phyloP scores from a whole-genome alignment of 2,888 invertebrate species.

The Meiosimyza decipiens region DNA sequence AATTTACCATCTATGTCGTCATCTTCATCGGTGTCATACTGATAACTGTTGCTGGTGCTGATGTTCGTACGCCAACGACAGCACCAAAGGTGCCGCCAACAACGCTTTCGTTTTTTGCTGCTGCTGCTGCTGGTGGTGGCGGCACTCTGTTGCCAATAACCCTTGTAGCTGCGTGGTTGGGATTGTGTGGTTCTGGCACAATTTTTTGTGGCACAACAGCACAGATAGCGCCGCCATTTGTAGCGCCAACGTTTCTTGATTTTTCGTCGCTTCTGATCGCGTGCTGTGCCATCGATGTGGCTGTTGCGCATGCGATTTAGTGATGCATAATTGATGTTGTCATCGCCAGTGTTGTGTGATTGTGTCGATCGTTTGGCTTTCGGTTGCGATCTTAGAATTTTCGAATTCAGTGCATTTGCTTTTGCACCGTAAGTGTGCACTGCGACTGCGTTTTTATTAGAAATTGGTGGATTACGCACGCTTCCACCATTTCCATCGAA shows the following conservation, averaged over 20 bases:
- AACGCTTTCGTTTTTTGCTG: constrained; percentile 26
- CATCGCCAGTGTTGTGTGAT: constrained; percentile 37
- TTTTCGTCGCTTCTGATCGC: background rate
- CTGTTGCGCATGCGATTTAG: constrained; percentile 55
- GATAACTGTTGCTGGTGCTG: constrained; percentile 44
- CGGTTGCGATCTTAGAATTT: constrained; percentile 12
- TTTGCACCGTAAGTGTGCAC: constrained; percentile 55
- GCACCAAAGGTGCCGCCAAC: constrained; percentile 46
- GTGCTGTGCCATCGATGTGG: constrained; percentile 22
- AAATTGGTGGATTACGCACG: constrained; percentile 38
- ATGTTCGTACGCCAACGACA: constrained; percentile 35
- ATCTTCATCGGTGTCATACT: constrained; percentile 56
- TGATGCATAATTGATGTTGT: constrained; percentile 59
- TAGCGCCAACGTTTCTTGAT: background rate
- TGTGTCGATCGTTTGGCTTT: constrained; percentile 27
- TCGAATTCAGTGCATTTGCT: constrained; percentile 40
- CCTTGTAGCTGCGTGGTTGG: constrained; percentile 30
- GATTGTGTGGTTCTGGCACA: background rate
- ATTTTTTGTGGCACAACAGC: constrained; percentile 14
- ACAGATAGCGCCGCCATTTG: constrained; percentile 3
- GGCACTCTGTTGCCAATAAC: constrained; percentile 34
- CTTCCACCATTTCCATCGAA: constrained; percentile 48
- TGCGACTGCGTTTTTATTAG: constrained; percentile 41
- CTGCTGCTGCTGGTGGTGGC: constrained; percentile 34
- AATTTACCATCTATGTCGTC: constrained; percentile 64